These are phyloP conservation scores for Nasonia longicornis DNA, from an alignment of 1,140 invertebrate species.

Conservation along the genomic window DNA sequence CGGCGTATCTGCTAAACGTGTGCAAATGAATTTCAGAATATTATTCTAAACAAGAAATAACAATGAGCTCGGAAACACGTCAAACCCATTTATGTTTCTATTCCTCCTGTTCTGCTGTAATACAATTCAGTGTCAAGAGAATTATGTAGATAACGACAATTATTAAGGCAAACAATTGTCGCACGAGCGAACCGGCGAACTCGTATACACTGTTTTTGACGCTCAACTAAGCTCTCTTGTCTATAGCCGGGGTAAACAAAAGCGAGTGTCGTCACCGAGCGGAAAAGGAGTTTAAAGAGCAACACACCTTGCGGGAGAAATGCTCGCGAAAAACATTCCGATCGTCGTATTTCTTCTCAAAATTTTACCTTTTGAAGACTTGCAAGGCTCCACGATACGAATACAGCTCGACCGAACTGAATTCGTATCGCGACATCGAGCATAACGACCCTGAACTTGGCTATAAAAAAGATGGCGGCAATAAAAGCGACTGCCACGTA, in stretches of 20 bases:
- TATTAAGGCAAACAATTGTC: neutral
- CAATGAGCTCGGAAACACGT: neutral
- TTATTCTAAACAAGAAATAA: no score
- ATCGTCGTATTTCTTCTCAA: no score
- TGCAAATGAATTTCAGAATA: neutral
- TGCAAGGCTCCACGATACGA: neutral
- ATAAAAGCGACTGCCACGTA: neutral
- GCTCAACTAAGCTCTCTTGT: neutral
- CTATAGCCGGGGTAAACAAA: neutral
- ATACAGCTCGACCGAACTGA: neutral
- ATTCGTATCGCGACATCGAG: slow-evolving; percentile 49
- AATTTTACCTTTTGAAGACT: no score
- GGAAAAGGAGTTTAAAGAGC: neutral
- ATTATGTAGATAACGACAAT: neutral
- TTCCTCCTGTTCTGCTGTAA: neutral
- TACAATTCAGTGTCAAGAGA: neutral
- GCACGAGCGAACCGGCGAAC: no score
- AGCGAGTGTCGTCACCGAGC: neutral
- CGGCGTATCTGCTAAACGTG: neutral
- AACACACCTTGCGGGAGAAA: neutral
- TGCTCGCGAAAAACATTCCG: no score
- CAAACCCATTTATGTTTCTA: neutral
- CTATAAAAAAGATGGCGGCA: slow-evolving; percentile 19
- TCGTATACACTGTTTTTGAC: neutral
- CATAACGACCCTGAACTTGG: slow-evolving; percentile 64